phyloP scores from a whole-genome alignment of 92 coral and sea anemone genomes.

The Siderastrea radians region DNA sequence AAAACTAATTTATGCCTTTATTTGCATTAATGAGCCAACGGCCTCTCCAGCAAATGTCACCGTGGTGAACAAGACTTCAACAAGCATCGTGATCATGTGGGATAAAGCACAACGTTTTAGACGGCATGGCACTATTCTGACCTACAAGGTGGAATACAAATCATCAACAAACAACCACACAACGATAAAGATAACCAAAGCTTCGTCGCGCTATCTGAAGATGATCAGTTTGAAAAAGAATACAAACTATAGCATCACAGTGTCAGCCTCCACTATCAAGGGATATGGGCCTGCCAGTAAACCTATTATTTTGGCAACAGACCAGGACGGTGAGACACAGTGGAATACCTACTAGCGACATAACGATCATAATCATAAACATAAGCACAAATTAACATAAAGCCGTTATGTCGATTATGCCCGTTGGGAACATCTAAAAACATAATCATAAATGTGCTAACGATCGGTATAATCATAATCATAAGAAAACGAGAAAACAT shows the following conservation, averaged over 20 bases:
- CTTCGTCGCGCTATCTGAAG: not conserved
- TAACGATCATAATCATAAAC: too few species aligned
- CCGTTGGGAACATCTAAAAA: too few species aligned
- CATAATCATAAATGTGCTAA: too few species aligned
- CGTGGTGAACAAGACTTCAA: constrained; percentile 17
- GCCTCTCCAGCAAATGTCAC: constrained; percentile 11
- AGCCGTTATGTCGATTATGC: too few species aligned
- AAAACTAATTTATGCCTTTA: too few species aligned
- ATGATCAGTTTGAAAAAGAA: not conserved
- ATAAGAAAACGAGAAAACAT: too few species aligned
- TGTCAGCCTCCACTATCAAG: not conserved
- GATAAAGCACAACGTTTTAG: not conserved
- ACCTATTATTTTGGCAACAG: not conserved
- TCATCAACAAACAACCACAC: not conserved
- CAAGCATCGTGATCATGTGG: constrained; percentile 38
- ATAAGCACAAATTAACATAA: too few species aligned
- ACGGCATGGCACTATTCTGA: not conserved
- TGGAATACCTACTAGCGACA: too few species aligned
- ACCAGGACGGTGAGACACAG: constrained; percentile 8
- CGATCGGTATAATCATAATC: too few species aligned
- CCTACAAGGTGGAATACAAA: constrained; percentile 7
- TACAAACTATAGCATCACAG: not conserved
- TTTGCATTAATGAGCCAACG: not conserved
- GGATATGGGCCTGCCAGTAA: constrained; percentile 18
- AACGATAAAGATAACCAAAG: not conserved